Base-by-base conservation (phyloP, 2,888 invertebrate species). In the Ashinkailepas kermadecensis region DNA sequence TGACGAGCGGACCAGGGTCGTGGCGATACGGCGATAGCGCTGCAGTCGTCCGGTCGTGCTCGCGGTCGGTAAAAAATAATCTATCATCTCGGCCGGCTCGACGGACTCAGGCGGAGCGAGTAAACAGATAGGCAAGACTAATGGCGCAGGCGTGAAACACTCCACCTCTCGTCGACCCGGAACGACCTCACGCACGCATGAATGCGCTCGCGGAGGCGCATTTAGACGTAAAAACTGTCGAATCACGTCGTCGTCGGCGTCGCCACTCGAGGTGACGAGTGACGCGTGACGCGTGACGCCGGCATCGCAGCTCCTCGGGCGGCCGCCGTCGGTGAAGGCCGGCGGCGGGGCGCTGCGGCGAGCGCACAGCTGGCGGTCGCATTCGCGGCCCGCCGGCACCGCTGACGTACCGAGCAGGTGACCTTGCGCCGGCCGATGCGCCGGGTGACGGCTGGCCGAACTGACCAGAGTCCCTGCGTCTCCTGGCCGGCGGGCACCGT, bases 391-490 rank as follows among this genome's bases (percentile, higher is more conserved):
- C 25, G 67, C n/a, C 74, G n/a, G 18, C 74, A 21, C 56, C 54
- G 74, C 18, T 74, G 74, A 74, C 74, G 74, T 74, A 15, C 56
- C 56, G 18, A 18, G 10, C 74, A 56, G 54, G 74, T 74, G 74
- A 74, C 74, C 74, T 74, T 74, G 74, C n/a, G n/a, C 65, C 65
- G 65, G 23, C 65, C 65, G 65, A 23, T 23, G 59, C 59, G 59
- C 12, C 59, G 4, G 59, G 59, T 39, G 59, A 11, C 59, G 59
- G 59, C 12, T 15, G 59, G 67, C 25, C 25, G 6, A 39, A 39
- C 39, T 39, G 39, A 39, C 39, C n/a, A n/a, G n/a, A n/a, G n/a
- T n/a, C 39, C 39, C 39, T 39, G 39, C 39, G 39, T 39, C 39
- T 39, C 39, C 39, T 39, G 39, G 39, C 39, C 39, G 39, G 39